These are phyloP conservation scores for Arnoldichthys spilopterus DNA, from an alignment of 2,797 vertebrate genomes.

Conservation along the genomic window DNA sequence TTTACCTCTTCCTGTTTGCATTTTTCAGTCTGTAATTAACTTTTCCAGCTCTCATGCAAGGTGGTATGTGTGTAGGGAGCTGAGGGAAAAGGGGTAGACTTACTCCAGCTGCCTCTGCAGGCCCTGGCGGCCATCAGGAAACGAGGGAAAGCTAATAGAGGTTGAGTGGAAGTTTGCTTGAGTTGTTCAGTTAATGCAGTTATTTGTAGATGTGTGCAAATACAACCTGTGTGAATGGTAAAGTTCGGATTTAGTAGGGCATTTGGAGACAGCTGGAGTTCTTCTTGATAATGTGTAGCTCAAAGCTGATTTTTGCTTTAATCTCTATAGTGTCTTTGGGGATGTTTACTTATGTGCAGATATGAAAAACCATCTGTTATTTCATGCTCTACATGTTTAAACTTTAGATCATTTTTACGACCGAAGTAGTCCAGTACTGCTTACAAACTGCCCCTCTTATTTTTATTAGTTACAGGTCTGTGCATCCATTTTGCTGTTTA, in stretches of 20 bases:
- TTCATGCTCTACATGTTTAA: conserved; percentile 12
- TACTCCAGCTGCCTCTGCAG: conserved; percentile 37
- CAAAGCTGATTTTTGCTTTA: conserved; percentile 15
- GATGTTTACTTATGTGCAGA: conserved; percentile 2
- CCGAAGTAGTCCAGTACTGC: conserved; percentile 32
- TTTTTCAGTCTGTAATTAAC: conserved; percentile 70
- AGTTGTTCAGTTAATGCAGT: neutral
- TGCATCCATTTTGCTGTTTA: conserved; percentile 20
- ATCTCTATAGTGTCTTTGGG: neutral
- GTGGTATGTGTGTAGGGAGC: conserved; percentile 14
- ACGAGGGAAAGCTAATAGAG: conserved; percentile 29
- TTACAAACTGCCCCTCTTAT: neutral
- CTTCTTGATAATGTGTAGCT: conserved; percentile 5
- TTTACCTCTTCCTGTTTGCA: conserved; percentile 64
- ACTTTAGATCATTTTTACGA: conserved; percentile 12
- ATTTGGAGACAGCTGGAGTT: conserved; percentile 9
- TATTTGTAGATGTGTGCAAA: conserved; percentile 13
- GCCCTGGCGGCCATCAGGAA: conserved; percentile 32
- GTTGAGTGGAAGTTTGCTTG: conserved; percentile 25
- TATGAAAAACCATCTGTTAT: conserved; percentile 32
- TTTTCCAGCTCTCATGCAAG: conserved; percentile 29
- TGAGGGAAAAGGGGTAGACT: conserved; percentile 24
- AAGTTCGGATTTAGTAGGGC: neutral
- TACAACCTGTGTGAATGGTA: neutral
- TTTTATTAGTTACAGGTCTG: conserved; percentile 29